These are phyloP conservation scores for Oreochromis niloticus DNA, from an alignment of 2,113 vertebrate species.

Conservation along the genomic window DNA sequence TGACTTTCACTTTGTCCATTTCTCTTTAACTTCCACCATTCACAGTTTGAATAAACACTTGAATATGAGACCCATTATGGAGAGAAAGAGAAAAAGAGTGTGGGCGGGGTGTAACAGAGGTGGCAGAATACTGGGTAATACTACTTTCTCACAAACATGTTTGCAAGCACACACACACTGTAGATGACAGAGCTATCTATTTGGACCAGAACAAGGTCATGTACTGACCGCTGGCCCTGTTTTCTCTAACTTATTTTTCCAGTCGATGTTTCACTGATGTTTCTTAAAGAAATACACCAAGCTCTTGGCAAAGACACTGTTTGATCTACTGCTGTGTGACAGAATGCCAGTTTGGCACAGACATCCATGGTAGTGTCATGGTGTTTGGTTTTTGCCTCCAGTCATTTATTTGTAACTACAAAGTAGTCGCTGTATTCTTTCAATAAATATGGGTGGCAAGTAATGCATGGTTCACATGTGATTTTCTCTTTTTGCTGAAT, in stretches of 20 bases:
- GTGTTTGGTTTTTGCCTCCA: not conserved
- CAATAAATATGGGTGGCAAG: not conserved
- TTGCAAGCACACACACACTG: conserved; percentile 3
- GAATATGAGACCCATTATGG: not conserved
- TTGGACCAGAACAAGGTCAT: conserved; percentile 50
- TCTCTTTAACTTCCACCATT: not conserved
- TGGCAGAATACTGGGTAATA: not conserved
- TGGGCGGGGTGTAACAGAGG: not conserved
- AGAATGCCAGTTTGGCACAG: not conserved
- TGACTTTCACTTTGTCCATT: conserved; percentile 3
- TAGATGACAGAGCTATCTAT: conserved; percentile 45
- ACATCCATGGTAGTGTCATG: not conserved
- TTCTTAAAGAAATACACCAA: conserved; percentile 21
- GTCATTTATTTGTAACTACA: not conserved
- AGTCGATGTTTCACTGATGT: not conserved
- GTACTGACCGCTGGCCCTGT: conserved; percentile 44
- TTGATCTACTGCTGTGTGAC: conserved; percentile 12
- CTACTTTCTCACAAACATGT: not conserved
- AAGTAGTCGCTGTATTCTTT: not conserved
- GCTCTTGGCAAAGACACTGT: not conserved
- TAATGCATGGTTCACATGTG: not conserved
- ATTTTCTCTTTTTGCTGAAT: not conserved
- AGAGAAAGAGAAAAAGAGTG: not conserved
- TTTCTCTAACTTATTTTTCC: conserved; percentile 19
- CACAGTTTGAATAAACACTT: not conserved